A percentile compares a stretch with the other conserved stretches of the same genome.
These are phyloP conservation scores for Coregonus clupeaformis DNA, from an alignment of 2,113 vertebrate species.

Conservation along the genomic window DNA sequence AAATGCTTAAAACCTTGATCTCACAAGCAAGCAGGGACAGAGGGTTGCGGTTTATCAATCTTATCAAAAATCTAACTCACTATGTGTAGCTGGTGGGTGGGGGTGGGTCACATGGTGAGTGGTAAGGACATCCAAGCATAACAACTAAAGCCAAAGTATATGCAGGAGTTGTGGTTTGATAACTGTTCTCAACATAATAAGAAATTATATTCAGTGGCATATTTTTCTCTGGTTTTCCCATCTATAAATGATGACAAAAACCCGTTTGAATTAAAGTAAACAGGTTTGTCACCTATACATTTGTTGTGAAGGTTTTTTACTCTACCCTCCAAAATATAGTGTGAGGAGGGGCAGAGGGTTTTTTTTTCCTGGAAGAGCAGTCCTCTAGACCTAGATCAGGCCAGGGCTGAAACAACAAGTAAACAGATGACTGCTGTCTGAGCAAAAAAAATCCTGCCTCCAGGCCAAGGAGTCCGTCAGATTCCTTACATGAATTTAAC, in stretches of 20 bases:
- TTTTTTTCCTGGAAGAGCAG: background rate
- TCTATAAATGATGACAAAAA: too few species aligned
- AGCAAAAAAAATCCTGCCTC: conserved; percentile 32
- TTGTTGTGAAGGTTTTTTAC: background rate
- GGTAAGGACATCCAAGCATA: conserved; percentile 6
- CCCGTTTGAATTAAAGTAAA: background rate
- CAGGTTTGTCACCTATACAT: background rate
- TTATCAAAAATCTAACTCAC: background rate
- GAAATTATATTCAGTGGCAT: too few species aligned
- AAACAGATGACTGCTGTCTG: background rate
- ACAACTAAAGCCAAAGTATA: background rate
- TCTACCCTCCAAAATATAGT: background rate
- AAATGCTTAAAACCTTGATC: conserved; percentile 42
- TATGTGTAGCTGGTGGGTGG: background rate
- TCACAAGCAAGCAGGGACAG: conserved; percentile 13
- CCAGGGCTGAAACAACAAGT: background rate
- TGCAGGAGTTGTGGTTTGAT: too few species aligned
- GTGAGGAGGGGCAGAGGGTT: background rate
- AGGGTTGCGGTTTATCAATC: conserved; percentile 10
- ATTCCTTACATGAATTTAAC: conserved; percentile 36
- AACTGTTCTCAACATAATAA: too few species aligned
- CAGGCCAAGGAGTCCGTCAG: conserved; percentile 35
- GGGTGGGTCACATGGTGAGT: background rate
- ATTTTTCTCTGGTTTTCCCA: too few species aligned
- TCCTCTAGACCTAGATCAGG: background rate